phyloP scores from a whole-genome alignment of 2,113 vertebrate genomes.

The Mystacornis crossleyi region DNA sequence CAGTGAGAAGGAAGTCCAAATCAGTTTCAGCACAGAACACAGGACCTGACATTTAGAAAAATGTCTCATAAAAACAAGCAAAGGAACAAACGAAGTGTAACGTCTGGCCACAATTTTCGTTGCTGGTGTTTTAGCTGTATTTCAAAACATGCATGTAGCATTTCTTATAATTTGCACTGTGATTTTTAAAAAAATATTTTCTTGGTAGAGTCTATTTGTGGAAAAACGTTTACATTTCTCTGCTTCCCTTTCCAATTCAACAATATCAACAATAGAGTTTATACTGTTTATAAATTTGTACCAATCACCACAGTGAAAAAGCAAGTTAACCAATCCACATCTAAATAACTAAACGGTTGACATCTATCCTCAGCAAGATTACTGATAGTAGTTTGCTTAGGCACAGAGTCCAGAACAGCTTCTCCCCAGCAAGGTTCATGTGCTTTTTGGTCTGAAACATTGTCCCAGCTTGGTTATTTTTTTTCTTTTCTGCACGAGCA shows the following conservation, averaged over 20 bases:
- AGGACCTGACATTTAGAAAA: background rate
- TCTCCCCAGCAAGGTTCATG: background rate
- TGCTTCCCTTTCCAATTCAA: background rate
- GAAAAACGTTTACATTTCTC: background rate
- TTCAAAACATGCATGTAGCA: background rate
- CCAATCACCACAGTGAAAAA: background rate
- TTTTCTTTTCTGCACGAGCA: background rate
- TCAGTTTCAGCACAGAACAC: background rate
- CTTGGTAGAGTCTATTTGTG: background rate
- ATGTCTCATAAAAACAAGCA: background rate
- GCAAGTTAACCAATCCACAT: background rate
- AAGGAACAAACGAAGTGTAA: background rate
- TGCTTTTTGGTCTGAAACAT: background rate
- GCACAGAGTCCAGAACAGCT: background rate
- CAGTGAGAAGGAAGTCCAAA: background rate
- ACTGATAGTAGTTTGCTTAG: background rate
- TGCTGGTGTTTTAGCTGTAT: background rate
- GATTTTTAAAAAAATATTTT: background rate
- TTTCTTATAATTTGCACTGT: background rate
- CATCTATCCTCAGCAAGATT: background rate
- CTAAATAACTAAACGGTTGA: background rate
- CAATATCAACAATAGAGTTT: background rate
- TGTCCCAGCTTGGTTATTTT: background rate
- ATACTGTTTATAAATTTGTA: background rate
- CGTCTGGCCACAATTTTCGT: rapidly evolving